Base-by-base conservation (phyloP, 2,888 invertebrate species). In the Incurvaria masculella region DNA sequence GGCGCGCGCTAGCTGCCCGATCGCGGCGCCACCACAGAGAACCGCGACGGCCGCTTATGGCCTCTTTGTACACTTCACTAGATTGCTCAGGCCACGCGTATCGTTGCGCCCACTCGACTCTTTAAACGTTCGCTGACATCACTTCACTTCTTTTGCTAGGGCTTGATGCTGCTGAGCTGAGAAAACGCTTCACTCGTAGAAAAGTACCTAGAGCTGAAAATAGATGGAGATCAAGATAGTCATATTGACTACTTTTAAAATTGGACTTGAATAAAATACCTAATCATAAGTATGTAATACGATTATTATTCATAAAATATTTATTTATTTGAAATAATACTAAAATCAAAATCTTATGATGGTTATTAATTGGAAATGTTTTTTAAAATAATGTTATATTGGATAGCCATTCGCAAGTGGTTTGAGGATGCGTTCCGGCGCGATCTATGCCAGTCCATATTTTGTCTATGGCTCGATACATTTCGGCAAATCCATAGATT, bases 201-300 rank as follows among this genome's bases (percentile, higher is more conserved):
- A 78, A 83, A 84, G 83, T 84, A 83, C 84, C 82, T 83, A 80
- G 74, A 79, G 83, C 84, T 84, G 84, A 84, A 83, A 83, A 83
- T 83, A 83, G 83, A 83, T 81, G 82, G 82, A 81, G 82, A 81
- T 81, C 73, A 73, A 72, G 71, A 63, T 64, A 58, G 57, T 59
- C 72, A 73, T 56, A 52, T 58, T 53, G 56, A 48, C 47, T 55
- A 64, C 73, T 68, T 64, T 65, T 66, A 54, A 23, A 33, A 38
- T n/a, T 23, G 10, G 10, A 23, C 10, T 23, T 6, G 23, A 10
- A 23, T 10, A 10, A 23, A 23, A 23, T 14, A 33, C 14, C 8
- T 14, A 14, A 14, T 33, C 14, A 33, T 14, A 33, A 33, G 33
- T 33, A 11, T 11, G 10, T 33, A 33, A 14, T 33, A n/a, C n/a